phyloP scores from a whole-genome alignment of 2,888 invertebrate species.

The Euproctis similis region DNA sequence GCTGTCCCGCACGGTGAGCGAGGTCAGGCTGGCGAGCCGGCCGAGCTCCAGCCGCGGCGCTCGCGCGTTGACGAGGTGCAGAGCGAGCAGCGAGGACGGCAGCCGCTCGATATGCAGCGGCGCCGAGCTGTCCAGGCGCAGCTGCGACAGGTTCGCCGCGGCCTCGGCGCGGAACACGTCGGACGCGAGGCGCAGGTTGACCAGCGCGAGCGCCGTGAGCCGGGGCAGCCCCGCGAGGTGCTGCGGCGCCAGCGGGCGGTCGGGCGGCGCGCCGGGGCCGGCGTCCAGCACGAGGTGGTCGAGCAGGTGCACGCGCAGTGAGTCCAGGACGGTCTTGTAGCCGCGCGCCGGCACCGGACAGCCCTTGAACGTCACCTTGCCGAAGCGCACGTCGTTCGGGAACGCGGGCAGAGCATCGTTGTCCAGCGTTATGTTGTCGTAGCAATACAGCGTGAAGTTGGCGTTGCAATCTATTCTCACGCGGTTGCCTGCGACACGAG shows the following conservation, averaged over 20 bases:
- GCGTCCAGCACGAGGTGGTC: not conserved
- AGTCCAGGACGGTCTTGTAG: constrained; percentile 7
- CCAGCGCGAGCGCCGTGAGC: constrained; percentile 42
- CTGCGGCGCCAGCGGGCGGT: constrained; percentile 1
- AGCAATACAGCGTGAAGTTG: constrained; percentile 9
- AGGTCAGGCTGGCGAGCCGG: constrained; percentile 4
- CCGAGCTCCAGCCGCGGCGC: constrained; percentile 4
- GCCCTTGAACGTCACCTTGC: constrained; percentile 1
- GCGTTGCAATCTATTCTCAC: constrained; percentile 9
- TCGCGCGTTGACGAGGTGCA: constrained; percentile 6
- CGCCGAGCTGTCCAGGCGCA: constrained; percentile 4
- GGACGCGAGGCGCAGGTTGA: constrained; percentile 46
- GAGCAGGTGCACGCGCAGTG: constrained; percentile 8
- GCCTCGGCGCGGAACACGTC: constrained; percentile 1
- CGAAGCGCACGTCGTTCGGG: constrained; percentile 6
- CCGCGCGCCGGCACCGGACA: constrained; percentile 10
- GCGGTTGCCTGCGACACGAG: constrained; percentile 5
- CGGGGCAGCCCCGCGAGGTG: not conserved
- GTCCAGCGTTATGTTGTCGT: constrained; percentile 13
- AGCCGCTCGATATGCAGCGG: constrained; percentile 1
- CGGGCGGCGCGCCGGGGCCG: constrained; percentile 4
- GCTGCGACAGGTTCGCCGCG: constrained; percentile 2
- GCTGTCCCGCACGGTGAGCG: constrained; percentile 10
- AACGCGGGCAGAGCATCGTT: constrained; percentile 13
- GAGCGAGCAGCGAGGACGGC: constrained; percentile 4